phyloP scores from a whole-genome alignment of 2,113 vertebrate genomes.

The Synchiropus splendidus region DNA sequence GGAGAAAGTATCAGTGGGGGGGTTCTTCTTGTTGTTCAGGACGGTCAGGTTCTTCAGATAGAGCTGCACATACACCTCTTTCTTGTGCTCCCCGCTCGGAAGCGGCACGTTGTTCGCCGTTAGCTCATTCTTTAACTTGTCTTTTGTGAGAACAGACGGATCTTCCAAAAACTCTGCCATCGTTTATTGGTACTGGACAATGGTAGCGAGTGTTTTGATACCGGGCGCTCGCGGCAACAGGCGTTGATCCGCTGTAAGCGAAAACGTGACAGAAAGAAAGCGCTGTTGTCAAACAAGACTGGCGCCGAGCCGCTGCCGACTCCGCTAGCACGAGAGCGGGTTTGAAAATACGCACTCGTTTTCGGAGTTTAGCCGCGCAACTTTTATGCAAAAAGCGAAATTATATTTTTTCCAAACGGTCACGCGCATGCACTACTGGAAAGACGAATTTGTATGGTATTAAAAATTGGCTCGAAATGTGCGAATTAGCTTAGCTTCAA shows the following conservation, averaged over 20 bases:
- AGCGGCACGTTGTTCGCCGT: conserved; percentile 85
- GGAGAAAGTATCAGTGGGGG: conserved; percentile 75
- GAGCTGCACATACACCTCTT: conserved; percentile 93
- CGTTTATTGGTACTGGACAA: not conserved
- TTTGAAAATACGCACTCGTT: conserved; percentile 11
- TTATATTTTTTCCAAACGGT: conserved; percentile 28
- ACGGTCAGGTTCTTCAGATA: conserved; percentile 84
- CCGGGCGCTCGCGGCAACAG: not conserved
- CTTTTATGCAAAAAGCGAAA: not conserved
- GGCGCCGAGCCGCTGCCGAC: conserved; percentile 40
- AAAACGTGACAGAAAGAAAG: conserved; percentile 17
- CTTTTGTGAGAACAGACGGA: conserved; percentile 88
- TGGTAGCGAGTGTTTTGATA: not conserved
- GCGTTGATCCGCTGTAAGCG: not conserved
- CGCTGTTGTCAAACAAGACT: conserved; percentile 56
- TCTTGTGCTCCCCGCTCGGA: conserved; percentile 86
- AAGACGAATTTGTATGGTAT: no score
- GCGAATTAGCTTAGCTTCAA: conserved; percentile 55
- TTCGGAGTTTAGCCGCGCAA: conserved; percentile 20
- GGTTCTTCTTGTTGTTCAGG: conserved; percentile 69
- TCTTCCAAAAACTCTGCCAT: conserved; percentile 91
- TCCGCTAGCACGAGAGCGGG: conserved; percentile 26
- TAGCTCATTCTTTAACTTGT: conserved; percentile 91
- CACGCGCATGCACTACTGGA: not conserved
- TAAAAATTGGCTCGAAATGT: not conserved